phyloP scores from a whole-genome alignment of 2,113 vertebrate species.

The Oceanodroma tethys region DNA sequence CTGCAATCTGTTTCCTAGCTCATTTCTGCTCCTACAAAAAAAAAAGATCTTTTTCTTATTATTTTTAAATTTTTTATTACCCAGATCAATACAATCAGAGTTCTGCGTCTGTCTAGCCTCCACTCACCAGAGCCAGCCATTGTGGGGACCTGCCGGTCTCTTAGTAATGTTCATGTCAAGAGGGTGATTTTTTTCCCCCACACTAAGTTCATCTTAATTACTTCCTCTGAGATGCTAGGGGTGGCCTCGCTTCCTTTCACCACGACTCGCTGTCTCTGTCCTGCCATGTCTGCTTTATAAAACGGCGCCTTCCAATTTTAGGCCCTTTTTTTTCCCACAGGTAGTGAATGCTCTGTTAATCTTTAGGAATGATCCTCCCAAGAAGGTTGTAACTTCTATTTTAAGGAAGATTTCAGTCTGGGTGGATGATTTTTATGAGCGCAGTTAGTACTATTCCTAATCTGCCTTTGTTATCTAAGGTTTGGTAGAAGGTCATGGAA shows the following conservation, averaged over 20 bases:
- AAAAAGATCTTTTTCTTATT: neutral
- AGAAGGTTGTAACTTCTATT: slow-evolving; percentile 61
- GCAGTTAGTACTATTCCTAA: slow-evolving; percentile 27
- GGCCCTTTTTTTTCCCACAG: neutral
- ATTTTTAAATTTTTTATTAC: slow-evolving; percentile 58
- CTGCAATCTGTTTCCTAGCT: slow-evolving; percentile 22
- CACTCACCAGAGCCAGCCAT: neutral
- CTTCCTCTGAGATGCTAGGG: slow-evolving; percentile 14
- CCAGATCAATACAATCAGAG: slow-evolving; percentile 46
- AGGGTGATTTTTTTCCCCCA: neutral
- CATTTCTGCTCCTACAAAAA: neutral
- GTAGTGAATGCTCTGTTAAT: slow-evolving; percentile 56
- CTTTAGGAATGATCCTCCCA: slow-evolving; percentile 44
- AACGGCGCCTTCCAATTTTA: slow-evolving; percentile 27
- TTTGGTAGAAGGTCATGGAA: slow-evolving; percentile 44
- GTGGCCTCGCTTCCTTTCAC: neutral
- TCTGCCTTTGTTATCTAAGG: slow-evolving; percentile 33
- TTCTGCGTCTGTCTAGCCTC: slow-evolving; percentile 10
- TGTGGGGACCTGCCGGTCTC: neutral
- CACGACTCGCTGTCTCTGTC: neutral
- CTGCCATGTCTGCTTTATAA: neutral
- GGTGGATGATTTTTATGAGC: slow-evolving; percentile 34
- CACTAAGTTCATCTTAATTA: neutral
- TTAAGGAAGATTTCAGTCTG: slow-evolving; percentile 43
- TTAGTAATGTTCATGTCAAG: neutral